Evolutionary conservation across 2,113 vertebrate genomes (phyloP).

Genomic region (Panurus biarmicus): DNA sequence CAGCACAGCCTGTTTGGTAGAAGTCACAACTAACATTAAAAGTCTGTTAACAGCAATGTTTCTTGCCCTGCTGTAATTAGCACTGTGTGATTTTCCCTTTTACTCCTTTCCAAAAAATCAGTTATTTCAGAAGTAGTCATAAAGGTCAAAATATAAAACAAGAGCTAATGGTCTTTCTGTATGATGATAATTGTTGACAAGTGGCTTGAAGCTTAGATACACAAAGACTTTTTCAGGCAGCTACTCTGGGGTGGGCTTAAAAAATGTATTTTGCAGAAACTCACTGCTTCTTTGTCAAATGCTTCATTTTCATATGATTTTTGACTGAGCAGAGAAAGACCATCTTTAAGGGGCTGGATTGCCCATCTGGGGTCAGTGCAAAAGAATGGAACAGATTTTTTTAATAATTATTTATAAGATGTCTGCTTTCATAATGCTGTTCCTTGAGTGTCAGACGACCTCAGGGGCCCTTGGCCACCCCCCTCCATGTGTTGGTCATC

Average conservation of each 20-base stretch:
- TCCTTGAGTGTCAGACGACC: conserved; percentile 63
- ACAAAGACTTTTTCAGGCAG: neutral
- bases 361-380: conserved; percentile 55
- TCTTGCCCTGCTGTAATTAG: neutral
- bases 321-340: conserved; percentile 25
- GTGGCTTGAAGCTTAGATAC: neutral
- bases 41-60: neutral
- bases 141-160: neutral
- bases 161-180: neutral
- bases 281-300: conserved; percentile 24
- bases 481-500: conserved; percentile 56
- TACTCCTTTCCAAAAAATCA: neutral
- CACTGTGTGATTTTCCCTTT: neutral
- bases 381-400: conserved; percentile 72
- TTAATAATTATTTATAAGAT: conserved; percentile 78
- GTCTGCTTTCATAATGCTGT: conserved; percentile 66
- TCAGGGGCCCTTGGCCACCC: conserved; percentile 39
- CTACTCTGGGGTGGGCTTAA: neutral
- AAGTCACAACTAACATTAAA: neutral
- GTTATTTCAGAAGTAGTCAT: neutral
- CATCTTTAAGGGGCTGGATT: conserved; percentile 42
- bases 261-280: neutral
- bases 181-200: neutral
- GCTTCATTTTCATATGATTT: conserved; percentile 26
- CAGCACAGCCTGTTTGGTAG: neutral